These are phyloP conservation scores for Chorisops tibialis DNA, from an alignment of 2,888 invertebrate species.

Conservation along the genomic window DNA sequence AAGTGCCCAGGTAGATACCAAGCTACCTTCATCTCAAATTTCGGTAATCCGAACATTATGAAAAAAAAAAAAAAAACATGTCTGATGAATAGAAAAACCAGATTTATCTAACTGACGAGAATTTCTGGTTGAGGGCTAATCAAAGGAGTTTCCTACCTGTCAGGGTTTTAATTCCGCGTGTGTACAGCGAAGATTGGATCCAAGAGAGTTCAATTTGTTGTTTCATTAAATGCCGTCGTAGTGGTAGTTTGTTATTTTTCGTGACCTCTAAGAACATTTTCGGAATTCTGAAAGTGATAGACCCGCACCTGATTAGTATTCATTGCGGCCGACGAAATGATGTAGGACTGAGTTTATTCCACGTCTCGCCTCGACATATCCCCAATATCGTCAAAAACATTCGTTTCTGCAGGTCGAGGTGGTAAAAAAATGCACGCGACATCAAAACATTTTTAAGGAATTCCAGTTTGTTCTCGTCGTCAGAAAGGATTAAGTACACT, in stretches of 20 bases:
- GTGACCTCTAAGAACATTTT: no score
- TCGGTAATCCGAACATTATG: background rate
- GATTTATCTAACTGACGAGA: background rate
- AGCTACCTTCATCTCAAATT: background rate
- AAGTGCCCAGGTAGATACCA: no score
- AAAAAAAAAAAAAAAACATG: background rate
- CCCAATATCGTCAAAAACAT: no score
- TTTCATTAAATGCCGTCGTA: no score
- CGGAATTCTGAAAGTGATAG: no score
- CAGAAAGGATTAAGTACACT: no score
- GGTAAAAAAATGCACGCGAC: constrained; percentile 2
- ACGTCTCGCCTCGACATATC: no score
- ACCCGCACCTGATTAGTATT: no score
- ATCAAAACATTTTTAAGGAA: background rate
- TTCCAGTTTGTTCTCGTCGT: background rate
- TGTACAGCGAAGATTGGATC: background rate
- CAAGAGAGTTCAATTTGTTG: no score
- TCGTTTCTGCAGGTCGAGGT: background rate
- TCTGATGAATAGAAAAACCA: background rate
- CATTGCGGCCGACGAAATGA: no score
- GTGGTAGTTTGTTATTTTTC: no score
- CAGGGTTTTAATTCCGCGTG: background rate
- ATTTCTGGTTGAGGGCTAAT: background rate
- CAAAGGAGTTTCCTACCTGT: constrained; percentile 3
- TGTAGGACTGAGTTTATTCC: no score